phyloP scores from a whole-genome alignment of 2,888 invertebrate genomes.

The Microplitis manilae region DNA sequence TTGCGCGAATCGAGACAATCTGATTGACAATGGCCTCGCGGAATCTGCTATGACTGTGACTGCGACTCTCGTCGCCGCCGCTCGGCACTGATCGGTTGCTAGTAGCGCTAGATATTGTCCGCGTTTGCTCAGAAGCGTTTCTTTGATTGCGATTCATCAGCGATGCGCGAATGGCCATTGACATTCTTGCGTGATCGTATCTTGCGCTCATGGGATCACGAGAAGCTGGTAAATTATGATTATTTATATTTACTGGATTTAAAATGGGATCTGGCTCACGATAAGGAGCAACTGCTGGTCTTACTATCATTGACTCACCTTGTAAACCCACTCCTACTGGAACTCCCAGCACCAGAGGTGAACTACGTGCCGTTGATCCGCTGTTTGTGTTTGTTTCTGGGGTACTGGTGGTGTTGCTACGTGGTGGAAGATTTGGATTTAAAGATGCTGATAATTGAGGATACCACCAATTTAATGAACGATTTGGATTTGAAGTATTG shows the following conservation, averaged over 20 bases:
- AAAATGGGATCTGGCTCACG: not conserved
- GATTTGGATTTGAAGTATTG: not conserved
- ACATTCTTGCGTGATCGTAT: conserved; percentile 46
- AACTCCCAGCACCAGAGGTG: not conserved
- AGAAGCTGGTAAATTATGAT: conserved; percentile 17
- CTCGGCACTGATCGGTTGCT: conserved; percentile 49
- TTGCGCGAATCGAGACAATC: conserved; percentile 53
- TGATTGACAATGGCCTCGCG: conserved; percentile 56
- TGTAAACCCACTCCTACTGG: not conserved
- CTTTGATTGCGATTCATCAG: conserved; percentile 44
- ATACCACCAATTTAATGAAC: not conserved
- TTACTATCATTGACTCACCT: not conserved
- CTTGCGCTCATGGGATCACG: not conserved
- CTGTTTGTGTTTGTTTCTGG: not conserved
- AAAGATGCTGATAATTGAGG: not conserved
- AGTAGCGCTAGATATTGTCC: conserved; percentile 11
- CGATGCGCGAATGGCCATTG: conserved; percentile 47
- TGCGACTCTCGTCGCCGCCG: conserved; percentile 48
- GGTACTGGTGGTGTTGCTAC: no score
- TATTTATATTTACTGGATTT: not conserved
- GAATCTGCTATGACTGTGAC: conserved; percentile 48
- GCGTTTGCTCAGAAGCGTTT: not conserved
- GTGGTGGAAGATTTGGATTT: no score
- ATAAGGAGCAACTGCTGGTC: not conserved
- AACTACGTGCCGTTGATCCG: not conserved